Percentiles rank a stretch among this genome's conserved stretches.
Evolutionary conservation across 1,140 invertebrate genomes (phyloP).

Genomic region (Megalonaias nervosa): DNA sequence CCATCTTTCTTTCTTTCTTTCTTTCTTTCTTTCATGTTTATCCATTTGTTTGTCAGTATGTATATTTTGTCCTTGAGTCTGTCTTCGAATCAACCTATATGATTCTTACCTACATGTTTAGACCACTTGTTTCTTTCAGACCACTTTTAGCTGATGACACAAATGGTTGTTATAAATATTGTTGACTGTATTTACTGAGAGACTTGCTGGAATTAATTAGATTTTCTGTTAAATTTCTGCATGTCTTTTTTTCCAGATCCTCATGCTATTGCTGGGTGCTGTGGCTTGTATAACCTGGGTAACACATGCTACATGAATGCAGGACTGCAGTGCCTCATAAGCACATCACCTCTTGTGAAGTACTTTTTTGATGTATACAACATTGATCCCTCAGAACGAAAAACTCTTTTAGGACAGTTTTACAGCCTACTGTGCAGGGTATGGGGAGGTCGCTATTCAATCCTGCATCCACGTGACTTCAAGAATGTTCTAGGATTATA

Average conservation of each 20-base stretch:
- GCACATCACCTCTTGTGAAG: slow-evolving; percentile 72
- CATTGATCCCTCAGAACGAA: slow-evolving; percentile 31
- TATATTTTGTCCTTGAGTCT: too few species aligned
- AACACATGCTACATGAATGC: slow-evolving; percentile 85
- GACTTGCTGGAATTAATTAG: too few species aligned
- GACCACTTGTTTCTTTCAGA: too few species aligned
- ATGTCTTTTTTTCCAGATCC: slow-evolving; percentile 51
- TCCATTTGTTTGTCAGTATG: too few species aligned
- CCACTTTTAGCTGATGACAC: too few species aligned
- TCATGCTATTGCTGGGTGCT: slow-evolving; percentile 74
- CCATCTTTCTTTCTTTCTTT: too few species aligned
- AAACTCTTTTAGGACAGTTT: slow-evolving; percentile 72
- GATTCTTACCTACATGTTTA: too few species aligned
- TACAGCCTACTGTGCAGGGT: slow-evolving; percentile 76
- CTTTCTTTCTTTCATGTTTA: too few species aligned
- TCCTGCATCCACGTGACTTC: slow-evolving; percentile 77
- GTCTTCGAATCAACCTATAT: too few species aligned
- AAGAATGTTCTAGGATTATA: slow-evolving; percentile 77
- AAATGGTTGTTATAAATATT: too few species aligned
- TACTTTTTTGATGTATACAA: slow-evolving; percentile 72
- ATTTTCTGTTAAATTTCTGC: background rate
- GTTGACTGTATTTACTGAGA: too few species aligned
- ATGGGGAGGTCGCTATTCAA: slow-evolving; percentile 77
- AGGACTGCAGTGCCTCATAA: slow-evolving; percentile 78
- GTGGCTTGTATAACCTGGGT: slow-evolving; percentile 79